Base-by-base conservation (phyloP, 2,888 invertebrate species). In the Drosophila incognita region DNA sequence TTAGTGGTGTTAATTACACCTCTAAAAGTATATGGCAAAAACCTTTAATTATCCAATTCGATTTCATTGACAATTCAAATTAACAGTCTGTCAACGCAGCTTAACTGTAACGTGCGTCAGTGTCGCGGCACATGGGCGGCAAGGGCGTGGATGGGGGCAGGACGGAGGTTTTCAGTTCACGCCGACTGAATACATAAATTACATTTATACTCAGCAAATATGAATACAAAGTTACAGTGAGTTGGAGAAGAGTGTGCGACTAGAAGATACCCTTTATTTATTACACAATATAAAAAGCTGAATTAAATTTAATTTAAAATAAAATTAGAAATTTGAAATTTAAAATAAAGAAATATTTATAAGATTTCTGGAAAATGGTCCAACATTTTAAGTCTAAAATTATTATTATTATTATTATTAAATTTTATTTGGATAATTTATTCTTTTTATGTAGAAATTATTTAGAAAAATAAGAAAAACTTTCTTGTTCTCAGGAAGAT, bases 101-200 rank as follows among this genome's bases (percentile, higher is more conserved):
- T 71, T 82, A 85, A 85, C 90, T 87, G 90, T 87, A 87, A 73
- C 68, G 71, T 78, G 78, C 86, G 75, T 82, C 75, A 82, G 58
- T 69, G 77, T 69, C 77, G 52, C 11, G 78, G 64, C 31, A 36
- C 11, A 27, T 52, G 29, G 49, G 15, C 13, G 38, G 8, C 0
- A n/a, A 27, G 54, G 70, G n/a, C 36, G 36, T 56, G 4, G 13
- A n/a, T 2, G 38, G n/a, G 38, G 13, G n/a, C n/a, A 38, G 51
- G 46, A 36, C 13, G 21, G 53, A 57, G 74, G 24, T 10, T 63
- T 29, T 27, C 27, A 24, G 33, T 38, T 27, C n/a, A 36, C 59
- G 53, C 49, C 29, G 6, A 29, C 38, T 63, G 79, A 65, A 77
- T 79, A 69, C 52, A 33, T 57, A 54, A 76, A 65, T 15, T 31